These are phyloP conservation scores for Ormia ochracea DNA, from an alignment of 2,888 invertebrate genomes.

Conservation along the genomic window DNA sequence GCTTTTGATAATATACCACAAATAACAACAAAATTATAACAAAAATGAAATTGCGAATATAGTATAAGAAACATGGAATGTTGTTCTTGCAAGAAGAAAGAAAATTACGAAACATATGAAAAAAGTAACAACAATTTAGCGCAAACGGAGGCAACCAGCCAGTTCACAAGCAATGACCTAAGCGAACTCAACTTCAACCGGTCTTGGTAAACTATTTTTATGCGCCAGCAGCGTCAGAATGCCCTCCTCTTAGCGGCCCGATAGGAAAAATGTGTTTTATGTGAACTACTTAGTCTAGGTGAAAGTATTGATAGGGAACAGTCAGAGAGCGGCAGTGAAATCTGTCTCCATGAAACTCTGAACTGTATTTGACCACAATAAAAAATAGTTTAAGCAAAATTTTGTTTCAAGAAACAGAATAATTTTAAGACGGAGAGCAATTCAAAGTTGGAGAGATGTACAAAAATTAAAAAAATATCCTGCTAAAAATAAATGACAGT, in stretches of 20 bases:
- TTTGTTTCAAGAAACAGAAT: too few relatives aligned
- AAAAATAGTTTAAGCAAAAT: too few relatives aligned
- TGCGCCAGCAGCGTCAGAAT: constrained; percentile 49
- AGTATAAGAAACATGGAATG: constrained; percentile 56
- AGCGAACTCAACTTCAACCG: constrained; percentile 52
- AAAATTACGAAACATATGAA: not conserved
- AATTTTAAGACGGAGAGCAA: too few relatives aligned
- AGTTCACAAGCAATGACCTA: constrained; percentile 46
- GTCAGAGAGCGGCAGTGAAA: too few relatives aligned
- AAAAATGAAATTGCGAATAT: constrained; percentile 39
- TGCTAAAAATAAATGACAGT: too few relatives aligned
- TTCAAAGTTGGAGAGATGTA: too few relatives aligned
- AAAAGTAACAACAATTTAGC: constrained; percentile 22
- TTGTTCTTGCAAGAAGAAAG: constrained; percentile 35
- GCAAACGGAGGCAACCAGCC: constrained; percentile 37
- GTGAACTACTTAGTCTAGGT: too few relatives aligned
- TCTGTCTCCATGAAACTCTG: too few relatives aligned
- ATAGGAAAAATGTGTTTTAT: constrained; percentile 9
- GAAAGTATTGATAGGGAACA: too few relatives aligned
- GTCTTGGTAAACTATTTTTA: constrained; percentile 47
- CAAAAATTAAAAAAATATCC: too few relatives aligned
- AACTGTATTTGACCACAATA: too few relatives aligned
- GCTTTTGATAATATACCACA: constrained; percentile 72
- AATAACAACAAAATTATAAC: constrained; percentile 26
- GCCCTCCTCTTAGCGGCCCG: not conserved